phyloP scores from a whole-genome alignment of 2,113 vertebrate genomes.

The Arothron firmamentum region DNA sequence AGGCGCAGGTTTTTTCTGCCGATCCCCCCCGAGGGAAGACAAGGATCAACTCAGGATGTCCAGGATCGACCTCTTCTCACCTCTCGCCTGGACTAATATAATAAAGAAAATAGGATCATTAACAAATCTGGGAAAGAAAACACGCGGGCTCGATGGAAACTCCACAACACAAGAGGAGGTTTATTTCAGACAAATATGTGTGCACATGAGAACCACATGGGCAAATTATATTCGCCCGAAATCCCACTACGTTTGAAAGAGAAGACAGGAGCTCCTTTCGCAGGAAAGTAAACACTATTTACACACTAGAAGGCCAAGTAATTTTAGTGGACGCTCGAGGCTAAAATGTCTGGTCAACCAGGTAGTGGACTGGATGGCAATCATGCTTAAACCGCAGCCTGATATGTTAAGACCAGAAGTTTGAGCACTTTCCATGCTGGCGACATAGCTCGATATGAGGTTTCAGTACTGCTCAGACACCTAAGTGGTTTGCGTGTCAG shows the following conservation, averaged over 20 bases:
- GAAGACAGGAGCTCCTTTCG: conserved; percentile 59
- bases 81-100: conserved; percentile 49
- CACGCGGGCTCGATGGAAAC: not conserved
- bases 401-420: conserved; percentile 30
- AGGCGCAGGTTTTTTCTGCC: conserved; percentile 47
- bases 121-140: conserved; percentile 5
- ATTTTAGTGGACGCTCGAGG: conserved; percentile 65
- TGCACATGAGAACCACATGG: conserved; percentile 19
- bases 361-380: conserved; percentile 53
- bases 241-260: conserved; percentile 41
- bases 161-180: not conserved
- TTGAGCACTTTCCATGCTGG: conserved; percentile 16
- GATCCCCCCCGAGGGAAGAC: conserved; percentile 48
- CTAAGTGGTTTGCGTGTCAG: conserved; percentile 13
- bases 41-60: conserved; percentile 60
- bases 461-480: conserved; percentile 33
- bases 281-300: conserved; percentile 56
- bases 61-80: conserved; percentile 63
- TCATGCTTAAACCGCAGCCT: conserved; percentile 32
- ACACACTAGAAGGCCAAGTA: conserved; percentile 54
- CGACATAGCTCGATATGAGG: conserved; percentile 24
- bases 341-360: conserved; percentile 62
- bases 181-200: conserved; percentile 11
- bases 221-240: conserved; percentile 25
- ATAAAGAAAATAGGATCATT: conserved; percentile 26